A percentile compares a stretch with the other conserved stretches of the same genome.
phyloP scores from a whole-genome alignment of 2,113 vertebrate genomes.

The Epinephelus cyanopodus region DNA sequence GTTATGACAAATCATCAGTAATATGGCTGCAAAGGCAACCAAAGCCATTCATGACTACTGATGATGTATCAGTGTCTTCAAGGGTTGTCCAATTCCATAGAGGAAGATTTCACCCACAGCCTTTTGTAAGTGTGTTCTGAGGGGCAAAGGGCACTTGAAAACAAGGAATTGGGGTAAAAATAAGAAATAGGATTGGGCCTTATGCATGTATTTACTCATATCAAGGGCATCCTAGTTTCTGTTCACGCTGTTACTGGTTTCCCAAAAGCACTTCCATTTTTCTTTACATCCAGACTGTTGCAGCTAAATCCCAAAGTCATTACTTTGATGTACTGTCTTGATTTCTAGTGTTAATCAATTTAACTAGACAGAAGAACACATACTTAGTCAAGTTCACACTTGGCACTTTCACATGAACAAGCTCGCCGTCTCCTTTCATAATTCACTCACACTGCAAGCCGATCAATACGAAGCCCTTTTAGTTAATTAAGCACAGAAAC shows the following conservation, averaged over 20 bases:
- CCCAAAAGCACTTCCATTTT: not conserved
- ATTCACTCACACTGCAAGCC: constrained; percentile 29
- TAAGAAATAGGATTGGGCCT: too few species aligned
- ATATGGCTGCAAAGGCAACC: too few species aligned
- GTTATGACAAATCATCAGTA: too few species aligned
- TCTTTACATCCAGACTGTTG: not conserved
- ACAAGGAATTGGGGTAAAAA: too few species aligned
- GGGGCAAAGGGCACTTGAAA: too few species aligned
- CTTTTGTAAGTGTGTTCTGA: too few species aligned
- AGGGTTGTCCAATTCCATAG: too few species aligned
- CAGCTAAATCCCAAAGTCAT: constrained; percentile 27
- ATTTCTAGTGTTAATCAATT: constrained; percentile 40
- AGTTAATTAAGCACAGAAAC: constrained; percentile 50
- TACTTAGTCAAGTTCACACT: constrained; percentile 55
- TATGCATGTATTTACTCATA: not conserved
- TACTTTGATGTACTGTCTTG: constrained; percentile 16
- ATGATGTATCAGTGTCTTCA: too few species aligned
- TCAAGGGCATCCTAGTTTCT: not conserved
- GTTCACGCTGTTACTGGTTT: not conserved
- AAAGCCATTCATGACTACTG: too few species aligned
- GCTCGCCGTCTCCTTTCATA: constrained; percentile 8
- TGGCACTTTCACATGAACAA: constrained; percentile 34
- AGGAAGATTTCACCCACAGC: too few species aligned
- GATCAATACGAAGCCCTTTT: constrained; percentile 61
- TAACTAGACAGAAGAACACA: constrained; percentile 27